Base-by-base conservation (phyloP, 2,888 invertebrate species). In the Limnephilus rhombicus region DNA sequence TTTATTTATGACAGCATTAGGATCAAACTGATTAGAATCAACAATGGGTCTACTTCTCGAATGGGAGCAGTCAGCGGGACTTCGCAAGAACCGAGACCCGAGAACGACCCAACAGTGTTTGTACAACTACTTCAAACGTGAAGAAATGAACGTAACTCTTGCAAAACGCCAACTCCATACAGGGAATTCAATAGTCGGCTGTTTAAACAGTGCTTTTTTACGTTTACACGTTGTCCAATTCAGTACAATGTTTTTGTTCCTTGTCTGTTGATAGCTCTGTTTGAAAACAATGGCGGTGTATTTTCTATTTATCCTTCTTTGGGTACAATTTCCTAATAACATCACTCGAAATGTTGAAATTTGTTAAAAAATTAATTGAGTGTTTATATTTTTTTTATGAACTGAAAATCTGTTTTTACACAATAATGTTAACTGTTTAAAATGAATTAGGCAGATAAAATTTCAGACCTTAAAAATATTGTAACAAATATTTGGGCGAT, bases 121-220 rank as follows among this genome's bases (percentile, higher is more conserved):
- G n/a, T 68, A 68, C 68, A n/a, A 68, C 24, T 24, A 86, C 86
- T 24, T 49, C 15, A 45, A 11, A 29, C 29, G 49, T 86, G 86
- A 45, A 86, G 86, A 86, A 86, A 86, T 86, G 29, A 29, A 41
- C 86, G n/a, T 86, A 86, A 45, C 37, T 86, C 86, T 86, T 86
- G 86, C 86, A 29, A 86, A 86, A 86, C 86, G n/a, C 86, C 41
- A 45, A 15, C 68, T 45, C 86, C 86, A 86, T 86, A 86, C 18
- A 86, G 86, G 86, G 86, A 86, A 86, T 29, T 45, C 86, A 45
- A 45, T 86, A 29, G 86, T 86, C 45, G 45, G 15, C 86, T 86
- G 45, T 86, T 45, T 83, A 83, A 34, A 34, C 15, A 37, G 83
- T 83, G 83, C 18, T 83, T 83, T 83, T 83, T 83, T 41, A 83